Evolutionary conservation across 1,140 invertebrate species (phyloP), one percentile per base, ranked within the genome.

Genomic region (Mactra quadrangularis): DNA sequence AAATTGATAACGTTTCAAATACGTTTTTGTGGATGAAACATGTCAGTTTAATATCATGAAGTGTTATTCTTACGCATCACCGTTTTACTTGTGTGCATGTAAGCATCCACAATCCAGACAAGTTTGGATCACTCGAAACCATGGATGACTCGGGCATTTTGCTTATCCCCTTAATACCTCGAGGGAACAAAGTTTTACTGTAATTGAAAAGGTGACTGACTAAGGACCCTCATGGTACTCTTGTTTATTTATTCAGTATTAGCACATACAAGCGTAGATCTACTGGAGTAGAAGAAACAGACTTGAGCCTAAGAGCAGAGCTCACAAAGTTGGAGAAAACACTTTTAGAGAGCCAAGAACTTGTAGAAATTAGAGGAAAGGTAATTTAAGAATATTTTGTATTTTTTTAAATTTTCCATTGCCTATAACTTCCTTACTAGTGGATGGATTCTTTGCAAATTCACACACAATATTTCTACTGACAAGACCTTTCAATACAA

Each of bases 351-450:
- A 47, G 13, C 15, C 55, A 62, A 31, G 72, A 76, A 35, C 41
- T 76, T 7, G 53, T 75, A 25, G 72, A 76, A 50, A 27, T 76
- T 15, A 45, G 72, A 76, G 57, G 72, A 22, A 76, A 76, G 55
- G 57, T 76, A 45, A 50, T 13, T n/a, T n/a, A 22, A 29, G 25
- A 35, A 52, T 13, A 71, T 27, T 52, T 29, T n/a, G 1, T 31
- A 25, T 35, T 25, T 27, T 31, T 17, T 19, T 53, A 22, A 55
- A 55, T 29, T 55, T 33, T 53, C 9, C 33, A 22, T 62, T 35
- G 33, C 1, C 15, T 19, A 17, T 62, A 41, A 41, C 38, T 41
- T 41, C 15, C 15, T 41, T 41, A 41, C 15, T 41, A 7, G 6
- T 41, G 6, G 15, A 41, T 15, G 38, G 38, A 41, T 41, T 41